Percentiles rank a stretch among this genome's conserved stretches.
phyloP scores from a whole-genome alignment of 1,140 invertebrate genomes.

The Papilio aristodemus region DNA sequence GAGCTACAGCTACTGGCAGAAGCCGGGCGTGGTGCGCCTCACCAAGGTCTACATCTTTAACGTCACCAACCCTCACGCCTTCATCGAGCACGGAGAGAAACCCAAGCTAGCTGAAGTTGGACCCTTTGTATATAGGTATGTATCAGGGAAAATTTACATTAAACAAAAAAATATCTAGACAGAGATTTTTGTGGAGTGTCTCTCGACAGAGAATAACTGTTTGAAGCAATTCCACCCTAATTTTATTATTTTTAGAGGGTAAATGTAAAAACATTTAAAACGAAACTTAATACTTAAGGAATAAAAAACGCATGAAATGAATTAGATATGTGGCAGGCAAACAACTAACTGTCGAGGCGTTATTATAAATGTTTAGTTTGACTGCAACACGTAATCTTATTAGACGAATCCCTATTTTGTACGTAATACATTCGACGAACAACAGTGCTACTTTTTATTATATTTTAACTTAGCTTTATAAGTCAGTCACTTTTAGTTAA shows the following conservation, averaged over 20 bases:
- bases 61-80: slow-evolving; percentile 91
- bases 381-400: background rate
- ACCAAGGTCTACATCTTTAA: slow-evolving; percentile 96
- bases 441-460: background rate
- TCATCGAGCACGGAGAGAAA: slow-evolving; percentile 89
- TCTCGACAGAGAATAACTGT: too few species aligned
- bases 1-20: slow-evolving; percentile 95
- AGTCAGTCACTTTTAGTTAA: too few species aligned
- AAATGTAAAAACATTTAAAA: too few species aligned
- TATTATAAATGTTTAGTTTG: slow-evolving; percentile 4
- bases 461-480: too few species aligned
- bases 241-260: too few species aligned
- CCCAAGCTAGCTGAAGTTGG: slow-evolving; percentile 90
- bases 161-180: too few species aligned
- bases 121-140: slow-evolving; percentile 91
- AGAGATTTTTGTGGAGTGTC: too few species aligned
- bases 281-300: too few species aligned
- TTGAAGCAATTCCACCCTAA: too few species aligned
- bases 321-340: slow-evolving; percentile 3
- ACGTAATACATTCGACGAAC: background rate
- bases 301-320: too few species aligned
- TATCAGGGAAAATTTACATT: too few species aligned
- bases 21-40: slow-evolving; percentile 92
- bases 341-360: background rate
- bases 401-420: background rate